Base-by-base conservation (phyloP, 2,888 invertebrate genomes). In the Vesta saturnalis region DNA sequence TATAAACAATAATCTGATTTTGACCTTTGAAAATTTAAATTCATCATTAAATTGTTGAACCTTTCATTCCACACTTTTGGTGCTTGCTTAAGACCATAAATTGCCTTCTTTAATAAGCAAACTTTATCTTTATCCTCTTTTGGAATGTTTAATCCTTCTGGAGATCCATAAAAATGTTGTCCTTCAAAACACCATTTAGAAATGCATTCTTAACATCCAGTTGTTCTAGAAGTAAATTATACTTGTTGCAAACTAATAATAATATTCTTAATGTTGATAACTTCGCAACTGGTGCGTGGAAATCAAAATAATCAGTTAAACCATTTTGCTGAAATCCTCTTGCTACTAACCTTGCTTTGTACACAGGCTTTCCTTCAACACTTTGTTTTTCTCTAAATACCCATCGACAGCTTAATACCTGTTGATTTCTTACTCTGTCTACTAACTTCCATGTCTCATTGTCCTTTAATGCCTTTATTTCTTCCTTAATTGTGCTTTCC, bases 371-470 rank as follows among this genome's bases (percentile, higher is more conserved):
- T 39, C 63, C 67, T 21, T 76, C 78, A 67, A 78, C 74, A 21
- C 73, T 73, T 5, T 58, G 67, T 67, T 79, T 79, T 15, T 74
- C n/a, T 49, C 39, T 61, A 12, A 61, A 54, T 10, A 61, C 52
- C 46, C 47, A 60, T 47, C 60, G 1, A 47, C 43, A 22, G 10
- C 16, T 60, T n/a, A 60, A 21, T 18, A 60, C 15, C 15, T 19
- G 8, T 46, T 47, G 46, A 46, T 60, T 18, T 47, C 14, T 14
- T 4, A 21, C 19, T 47, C 43, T 60, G 15, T 59, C 16, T 1
- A 47, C 22, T 14, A 60, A 21, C 21, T 46, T 19, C 60, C 47
- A 60, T n/a, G 60, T 60, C 3, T 49, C 21, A 19, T 59, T 59
- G 14, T 52, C 19, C 16, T 6, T 15, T 16, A 47, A 47, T 16